These are phyloP conservation scores for Calameuta pallipes DNA, from an alignment of 2,888 invertebrate species.

Conservation along the genomic window DNA sequence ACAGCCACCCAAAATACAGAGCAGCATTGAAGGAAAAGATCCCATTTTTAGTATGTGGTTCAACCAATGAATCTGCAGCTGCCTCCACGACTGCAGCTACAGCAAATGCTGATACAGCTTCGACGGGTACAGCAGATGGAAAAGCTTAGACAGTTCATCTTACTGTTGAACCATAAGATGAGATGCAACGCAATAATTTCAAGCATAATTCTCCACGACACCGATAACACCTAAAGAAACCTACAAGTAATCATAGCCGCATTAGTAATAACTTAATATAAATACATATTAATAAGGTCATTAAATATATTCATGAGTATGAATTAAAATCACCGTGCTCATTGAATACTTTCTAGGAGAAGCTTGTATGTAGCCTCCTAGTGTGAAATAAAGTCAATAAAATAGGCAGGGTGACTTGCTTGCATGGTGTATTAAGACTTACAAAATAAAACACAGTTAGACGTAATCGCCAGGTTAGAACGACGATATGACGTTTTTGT, in stretches of 20 bases:
- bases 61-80: constrained; percentile 70
- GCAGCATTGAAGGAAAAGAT: constrained; percentile 80
- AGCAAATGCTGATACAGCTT: constrained; percentile 33
- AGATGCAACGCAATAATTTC: not conserved
- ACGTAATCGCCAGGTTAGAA: constrained; percentile 35
- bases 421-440: constrained; percentile 60
- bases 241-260: not conserved
- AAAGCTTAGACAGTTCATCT: constrained; percentile 21
- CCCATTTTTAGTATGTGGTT: constrained; percentile 78
- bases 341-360: not conserved
- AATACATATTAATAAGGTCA: not conserved
- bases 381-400: not conserved
- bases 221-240: not conserved
- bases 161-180: not conserved
- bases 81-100: constrained; percentile 74
- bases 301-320: not conserved
- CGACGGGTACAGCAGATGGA: constrained; percentile 27
- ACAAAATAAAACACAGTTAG: constrained; percentile 59
- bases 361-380: not conserved
- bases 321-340: not conserved
- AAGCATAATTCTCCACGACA: not conserved
- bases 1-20: constrained; percentile 83
- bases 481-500: not conserved
- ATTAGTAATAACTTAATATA: not conserved
- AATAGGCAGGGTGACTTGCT: constrained; percentile 36